These are phyloP conservation scores for Styela clava DNA, from an alignment of 23 tunicate genomes.

Conservation along the genomic window DNA sequence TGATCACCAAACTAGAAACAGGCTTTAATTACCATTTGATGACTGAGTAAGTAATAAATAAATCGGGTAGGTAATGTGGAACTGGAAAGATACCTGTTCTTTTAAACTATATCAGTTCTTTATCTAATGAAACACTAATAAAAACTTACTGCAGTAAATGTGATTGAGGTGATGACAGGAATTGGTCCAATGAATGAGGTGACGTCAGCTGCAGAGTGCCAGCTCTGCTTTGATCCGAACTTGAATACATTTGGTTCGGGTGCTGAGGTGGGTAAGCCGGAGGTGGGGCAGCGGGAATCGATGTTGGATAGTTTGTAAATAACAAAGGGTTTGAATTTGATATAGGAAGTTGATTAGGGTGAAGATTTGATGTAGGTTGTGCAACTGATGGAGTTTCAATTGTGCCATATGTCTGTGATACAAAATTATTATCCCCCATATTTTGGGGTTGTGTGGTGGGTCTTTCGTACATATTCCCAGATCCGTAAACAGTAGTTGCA, in stretches of 20 bases:
- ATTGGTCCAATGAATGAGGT: background rate
- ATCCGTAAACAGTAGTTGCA: background rate
- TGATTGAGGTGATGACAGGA: conserved; percentile 8
- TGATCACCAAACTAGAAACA: too few species aligned
- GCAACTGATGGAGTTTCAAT: background rate
- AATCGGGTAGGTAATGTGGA: too few species aligned
- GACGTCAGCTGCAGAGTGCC: conserved; percentile 9
- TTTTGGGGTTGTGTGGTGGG: background rate
- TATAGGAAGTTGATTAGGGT: background rate
- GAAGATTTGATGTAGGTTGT: background rate
- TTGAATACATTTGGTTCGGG: background rate
- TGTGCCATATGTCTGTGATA: background rate
- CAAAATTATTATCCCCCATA: background rate
- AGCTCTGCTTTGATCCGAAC: conserved; percentile 9
- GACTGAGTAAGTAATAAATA: too few species aligned
- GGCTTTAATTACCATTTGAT: too few species aligned
- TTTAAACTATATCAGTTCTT: too few species aligned
- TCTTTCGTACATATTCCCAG: background rate
- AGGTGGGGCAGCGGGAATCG: too few species aligned
- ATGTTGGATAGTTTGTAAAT: background rate
- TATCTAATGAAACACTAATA: too few species aligned
- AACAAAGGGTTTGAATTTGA: background rate
- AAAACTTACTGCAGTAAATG: background rate
- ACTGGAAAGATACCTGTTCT: too few species aligned
- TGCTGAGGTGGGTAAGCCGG: background rate